These are phyloP conservation scores for Strigamia transsilvanica DNA, from an alignment of 2,888 invertebrate species.

Conservation along the genomic window DNA sequence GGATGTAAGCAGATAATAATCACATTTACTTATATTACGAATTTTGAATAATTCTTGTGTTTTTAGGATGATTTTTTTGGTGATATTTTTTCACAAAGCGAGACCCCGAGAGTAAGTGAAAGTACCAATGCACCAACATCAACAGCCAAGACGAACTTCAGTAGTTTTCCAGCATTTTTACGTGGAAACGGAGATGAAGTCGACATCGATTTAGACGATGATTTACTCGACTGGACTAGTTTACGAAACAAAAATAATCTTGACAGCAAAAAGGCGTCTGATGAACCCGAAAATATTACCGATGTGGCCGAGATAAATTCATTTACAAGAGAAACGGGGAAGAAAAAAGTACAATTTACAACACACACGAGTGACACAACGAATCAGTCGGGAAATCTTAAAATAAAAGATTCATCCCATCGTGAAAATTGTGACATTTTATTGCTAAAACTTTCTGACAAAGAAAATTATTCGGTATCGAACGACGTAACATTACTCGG, in stretches of 20 bases:
- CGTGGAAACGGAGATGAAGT: neutral
- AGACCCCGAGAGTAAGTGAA: neutral
- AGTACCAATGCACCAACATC: neutral
- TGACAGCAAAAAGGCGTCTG: neutral
- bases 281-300: neutral
- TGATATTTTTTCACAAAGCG: neutral
- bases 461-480: neutral
- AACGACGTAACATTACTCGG: neutral
- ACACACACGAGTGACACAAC: too few species aligned
- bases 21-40: neutral
- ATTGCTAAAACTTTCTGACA: too few species aligned
- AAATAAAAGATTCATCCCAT: too few species aligned
- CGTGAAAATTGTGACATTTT: too few species aligned
- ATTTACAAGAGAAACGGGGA: too few species aligned
- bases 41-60: neutral
- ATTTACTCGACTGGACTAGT: neutral
- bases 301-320: neutral
- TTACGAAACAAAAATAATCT: neutral
- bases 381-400: too few species aligned
- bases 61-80: constrained; percentile 4
- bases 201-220: neutral
- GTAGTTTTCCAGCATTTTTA: neutral
- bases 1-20: too few species aligned
- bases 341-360: too few species aligned
- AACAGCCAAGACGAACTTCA: neutral